phyloP scores from a whole-genome alignment of 2,113 vertebrate genomes.

The Notothenia coriiceps region DNA sequence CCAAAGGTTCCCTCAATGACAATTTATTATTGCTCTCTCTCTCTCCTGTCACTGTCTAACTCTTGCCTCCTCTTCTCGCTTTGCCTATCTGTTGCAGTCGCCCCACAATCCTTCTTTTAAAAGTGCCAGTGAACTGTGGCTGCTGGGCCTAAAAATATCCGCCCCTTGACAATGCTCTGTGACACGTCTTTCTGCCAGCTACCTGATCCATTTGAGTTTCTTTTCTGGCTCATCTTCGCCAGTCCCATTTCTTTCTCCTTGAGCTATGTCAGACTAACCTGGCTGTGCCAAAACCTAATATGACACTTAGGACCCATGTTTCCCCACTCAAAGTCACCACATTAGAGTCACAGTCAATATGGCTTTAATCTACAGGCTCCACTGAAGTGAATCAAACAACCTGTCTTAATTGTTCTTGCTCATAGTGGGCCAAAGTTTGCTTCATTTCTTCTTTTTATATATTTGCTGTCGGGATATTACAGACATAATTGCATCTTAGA shows the following conservation, averaged over 20 bases:
- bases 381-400: constrained; percentile 30
- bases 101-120: constrained; percentile 74
- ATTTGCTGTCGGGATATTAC: background rate
- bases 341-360: constrained; percentile 46
- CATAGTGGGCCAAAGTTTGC: constrained; percentile 20
- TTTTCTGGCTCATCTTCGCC: constrained; percentile 70
- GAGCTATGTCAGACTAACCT: constrained; percentile 74
- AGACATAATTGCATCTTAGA: constrained; percentile 17
- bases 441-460: constrained; percentile 9
- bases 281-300: constrained; percentile 68
- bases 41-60: constrained; percentile 34
- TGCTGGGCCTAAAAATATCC: constrained; percentile 80
- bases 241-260: constrained; percentile 72
- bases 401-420: background rate
- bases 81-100: constrained; percentile 60
- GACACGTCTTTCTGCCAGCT: constrained; percentile 70
- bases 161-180: constrained; percentile 67
- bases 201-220: constrained; percentile 77
- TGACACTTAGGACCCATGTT: constrained; percentile 56
- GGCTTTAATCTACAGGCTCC: constrained; percentile 38
- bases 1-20: constrained; percentile 80
- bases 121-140: constrained; percentile 75
- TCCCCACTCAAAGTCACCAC: constrained; percentile 54
- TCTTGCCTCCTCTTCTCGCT: constrained; percentile 29
- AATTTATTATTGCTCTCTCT: constrained; percentile 68